A percentile compares a stretch with the other conserved stretches of the same genome.
phyloP scores from a whole-genome alignment of 2,113 vertebrate species.

The Apus apus region DNA sequence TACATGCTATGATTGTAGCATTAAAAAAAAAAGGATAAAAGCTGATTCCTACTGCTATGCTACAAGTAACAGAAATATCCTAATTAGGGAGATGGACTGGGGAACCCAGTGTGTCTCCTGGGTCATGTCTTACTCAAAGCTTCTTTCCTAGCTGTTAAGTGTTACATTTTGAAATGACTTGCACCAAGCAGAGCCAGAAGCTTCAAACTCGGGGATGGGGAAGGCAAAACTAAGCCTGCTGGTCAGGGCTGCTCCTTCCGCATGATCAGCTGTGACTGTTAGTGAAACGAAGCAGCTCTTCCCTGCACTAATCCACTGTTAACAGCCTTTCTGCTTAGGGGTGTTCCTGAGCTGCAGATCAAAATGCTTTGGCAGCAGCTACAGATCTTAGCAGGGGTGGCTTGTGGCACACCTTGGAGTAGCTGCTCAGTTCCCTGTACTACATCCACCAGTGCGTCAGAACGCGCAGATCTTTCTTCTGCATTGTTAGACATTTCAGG shows the following conservation, averaged over 20 bases:
- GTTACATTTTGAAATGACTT: background rate
- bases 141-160: background rate
- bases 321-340: background rate
- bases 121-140: background rate
- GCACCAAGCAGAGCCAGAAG: background rate
- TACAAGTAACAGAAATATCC: background rate
- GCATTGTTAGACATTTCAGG: background rate
- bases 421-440: background rate
- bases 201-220: background rate
- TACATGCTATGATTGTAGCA: background rate
- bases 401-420: background rate
- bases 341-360: background rate
- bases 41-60: background rate
- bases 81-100: background rate
- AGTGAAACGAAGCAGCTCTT: background rate
- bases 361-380: background rate
- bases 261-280: background rate
- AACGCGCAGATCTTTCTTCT: rapidly evolving
- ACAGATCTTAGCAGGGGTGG: background rate
- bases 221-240: background rate
- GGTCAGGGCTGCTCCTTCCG: background rate
- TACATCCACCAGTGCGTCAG: background rate
- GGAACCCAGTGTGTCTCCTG: background rate
- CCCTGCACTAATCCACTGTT: background rate
- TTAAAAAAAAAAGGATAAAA: background rate